These are phyloP conservation scores for Schizopygopsis pylzovi DNA, from an alignment of 2,797 vertebrate genomes.

Conservation along the genomic window DNA sequence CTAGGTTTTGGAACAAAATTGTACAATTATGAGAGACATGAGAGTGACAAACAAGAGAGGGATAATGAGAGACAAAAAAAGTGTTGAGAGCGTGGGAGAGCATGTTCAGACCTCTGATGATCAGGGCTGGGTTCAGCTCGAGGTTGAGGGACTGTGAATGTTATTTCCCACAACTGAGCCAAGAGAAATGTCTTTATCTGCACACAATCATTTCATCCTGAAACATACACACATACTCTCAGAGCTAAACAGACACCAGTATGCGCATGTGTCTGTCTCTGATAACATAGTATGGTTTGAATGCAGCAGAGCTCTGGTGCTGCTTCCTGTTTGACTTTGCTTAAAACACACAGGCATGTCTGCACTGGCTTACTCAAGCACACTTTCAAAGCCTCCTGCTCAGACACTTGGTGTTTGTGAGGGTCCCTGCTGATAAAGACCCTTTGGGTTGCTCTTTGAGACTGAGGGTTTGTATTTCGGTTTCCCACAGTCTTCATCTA, in stretches of 20 bases:
- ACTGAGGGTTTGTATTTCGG: neutral
- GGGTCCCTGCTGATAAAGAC: constrained; percentile 5
- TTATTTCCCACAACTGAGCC: constrained; percentile 51
- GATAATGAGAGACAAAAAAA: constrained; percentile 2
- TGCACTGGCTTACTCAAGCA: constrained; percentile 13
- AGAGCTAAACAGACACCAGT: constrained; percentile 33
- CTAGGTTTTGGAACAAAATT: neutral
- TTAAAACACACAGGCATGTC: constrained; percentile 32
- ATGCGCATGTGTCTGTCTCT: constrained; percentile 24
- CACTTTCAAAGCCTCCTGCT: constrained; percentile 10
- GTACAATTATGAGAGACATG: neutral
- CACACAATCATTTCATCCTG: constrained; percentile 32
- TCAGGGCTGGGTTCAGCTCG: constrained; percentile 27
- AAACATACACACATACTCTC: constrained; percentile 42
- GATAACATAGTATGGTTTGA: constrained; percentile 36
- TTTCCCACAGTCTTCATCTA: neutral
- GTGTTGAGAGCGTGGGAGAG: constrained; percentile 17
- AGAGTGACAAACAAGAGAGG: constrained; percentile 2
- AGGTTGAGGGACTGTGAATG: constrained; percentile 35
- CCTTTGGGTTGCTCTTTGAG: neutral
- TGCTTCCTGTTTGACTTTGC: constrained; percentile 37
- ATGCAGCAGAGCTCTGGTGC: constrained; percentile 6
- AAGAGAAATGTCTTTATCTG: constrained; percentile 56
- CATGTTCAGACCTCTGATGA: constrained; percentile 37
- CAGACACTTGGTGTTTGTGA: constrained; percentile 1